Base-by-base conservation (phyloP, 2,797 vertebrate genomes). In the Chaunax sp. region DNA sequence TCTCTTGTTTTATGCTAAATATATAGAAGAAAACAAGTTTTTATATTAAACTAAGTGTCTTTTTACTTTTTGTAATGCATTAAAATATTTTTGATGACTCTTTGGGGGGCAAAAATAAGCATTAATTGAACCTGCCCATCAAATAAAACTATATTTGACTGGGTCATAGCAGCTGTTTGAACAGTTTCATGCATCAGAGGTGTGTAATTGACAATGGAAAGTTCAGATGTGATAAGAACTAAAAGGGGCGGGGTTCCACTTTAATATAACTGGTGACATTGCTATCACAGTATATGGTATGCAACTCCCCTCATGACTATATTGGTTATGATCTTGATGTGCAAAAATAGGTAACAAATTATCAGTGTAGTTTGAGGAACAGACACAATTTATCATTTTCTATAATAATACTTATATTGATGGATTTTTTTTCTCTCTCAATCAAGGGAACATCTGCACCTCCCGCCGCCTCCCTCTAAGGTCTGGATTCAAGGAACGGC, bases 361-460 rank as follows among this genome's bases (percentile, higher is more conserved):
- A 28, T 12, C 11, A 20, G 20, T 23, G 15, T n/a, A 9, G 54
- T 49, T n/a, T 13, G 16, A 50, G 2, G 37, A 8, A 63, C 3
- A 55, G 7, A 15, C 2, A 40, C 23, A 16, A 49, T 35, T 33
- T 44, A 58, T 60, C 2, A 25, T 58, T 37, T 38, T 30, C 28
- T 33, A 37, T 3, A 6, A 37, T 13, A 8, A 14, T 43, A 35
- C 53, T 20, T 14, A 30, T 26, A 51, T 18, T 33, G 20, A 1
- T 20, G 8, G 0, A 12, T 30, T 33, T 51, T 19, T 47, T 8
- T 46, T 41, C 16, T 60, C 46, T 47, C 15, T 52, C 60, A 51
- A 33, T 18, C 23, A 54, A 15, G 59, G 9, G 41, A 74, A 73
- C 63, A 70, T 63, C 54, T 61, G 66, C 54, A 33, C 61, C 75